These are phyloP conservation scores for Buathra laborator DNA, from an alignment of 2,888 invertebrate genomes.

Conservation along the genomic window DNA sequence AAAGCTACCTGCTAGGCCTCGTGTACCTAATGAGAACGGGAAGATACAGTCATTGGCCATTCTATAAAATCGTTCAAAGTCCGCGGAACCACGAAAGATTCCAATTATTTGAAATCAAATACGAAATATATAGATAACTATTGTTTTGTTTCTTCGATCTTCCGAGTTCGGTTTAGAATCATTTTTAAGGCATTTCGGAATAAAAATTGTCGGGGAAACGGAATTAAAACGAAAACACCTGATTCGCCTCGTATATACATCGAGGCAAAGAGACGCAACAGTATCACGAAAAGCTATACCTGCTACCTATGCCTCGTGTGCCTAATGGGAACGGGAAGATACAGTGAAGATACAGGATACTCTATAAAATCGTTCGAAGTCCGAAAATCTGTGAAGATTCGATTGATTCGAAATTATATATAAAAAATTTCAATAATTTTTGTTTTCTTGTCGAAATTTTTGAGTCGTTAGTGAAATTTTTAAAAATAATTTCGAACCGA, in stretches of 20 bases:
- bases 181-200: no score
- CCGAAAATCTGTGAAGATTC: not conserved
- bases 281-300: conserved; percentile 56
- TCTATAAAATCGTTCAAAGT: not conserved
- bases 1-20: conserved; percentile 47
- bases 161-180: no score
- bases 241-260: conserved; percentile 23
- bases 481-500: no score
- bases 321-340: not conserved
- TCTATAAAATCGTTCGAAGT: not conserved
- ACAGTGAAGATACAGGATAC: conserved; percentile 34
- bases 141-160: no score
- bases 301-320: conserved; percentile 9
- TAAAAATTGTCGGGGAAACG: not conserved
- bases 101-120: not conserved
- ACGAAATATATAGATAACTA: no score
- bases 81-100: not conserved
- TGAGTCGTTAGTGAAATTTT: no score
- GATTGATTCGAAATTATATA: not conserved
- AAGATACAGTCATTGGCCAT: conserved; percentile 38
- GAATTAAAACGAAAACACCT: conserved; percentile 51
- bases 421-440: no score
- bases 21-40: not conserved
- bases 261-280: conserved; percentile 26
- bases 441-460: no score